Percentiles rank a stretch among this genome's conserved stretches.
Conservation (phyloP, 2,888 invertebrate genomes). For the Cosmia trapezina region DNA sequence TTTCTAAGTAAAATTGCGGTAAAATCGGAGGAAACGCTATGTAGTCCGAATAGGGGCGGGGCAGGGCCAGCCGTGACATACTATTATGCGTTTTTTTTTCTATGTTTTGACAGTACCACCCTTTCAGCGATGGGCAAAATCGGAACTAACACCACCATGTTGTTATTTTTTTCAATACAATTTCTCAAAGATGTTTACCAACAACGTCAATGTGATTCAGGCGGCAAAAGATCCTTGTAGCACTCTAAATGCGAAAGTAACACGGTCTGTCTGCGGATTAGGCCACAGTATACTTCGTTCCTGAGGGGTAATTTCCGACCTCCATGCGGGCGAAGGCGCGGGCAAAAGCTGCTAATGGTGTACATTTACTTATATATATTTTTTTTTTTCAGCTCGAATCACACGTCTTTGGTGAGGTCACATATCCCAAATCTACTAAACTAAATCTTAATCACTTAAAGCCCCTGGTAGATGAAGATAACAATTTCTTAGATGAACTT, state of each 20-base stretch:
- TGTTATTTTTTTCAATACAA: not conserved
- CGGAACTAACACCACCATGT: no score
- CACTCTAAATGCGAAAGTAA: not conserved
- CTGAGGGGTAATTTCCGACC: not conserved
- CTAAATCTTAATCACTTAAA: constrained; percentile 79
- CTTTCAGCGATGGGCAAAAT: no score
- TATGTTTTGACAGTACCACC: no score
- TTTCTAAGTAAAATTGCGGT: not conserved
- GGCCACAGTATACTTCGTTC: not conserved
- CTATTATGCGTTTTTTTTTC: no score
- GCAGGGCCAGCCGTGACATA: no score
- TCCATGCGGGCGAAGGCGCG: not conserved
- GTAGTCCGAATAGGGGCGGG: not conserved
- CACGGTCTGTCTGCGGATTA: not conserved
- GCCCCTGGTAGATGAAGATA: constrained; percentile 89
- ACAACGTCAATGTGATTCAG: not conserved
- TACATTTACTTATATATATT: not conserved
- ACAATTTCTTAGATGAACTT: constrained; percentile 91
- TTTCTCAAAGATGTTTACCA: not conserved
- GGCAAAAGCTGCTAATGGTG: not conserved
- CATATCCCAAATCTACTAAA: constrained; percentile 76
- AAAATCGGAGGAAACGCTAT: not conserved
- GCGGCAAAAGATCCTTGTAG: not conserved
- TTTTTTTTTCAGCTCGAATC: constrained; percentile 75
- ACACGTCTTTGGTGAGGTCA: constrained; percentile 80